Evolutionary conservation across 2,797 vertebrate species (phyloP).

Genomic region (Acestrorhynchus altus): DNA sequence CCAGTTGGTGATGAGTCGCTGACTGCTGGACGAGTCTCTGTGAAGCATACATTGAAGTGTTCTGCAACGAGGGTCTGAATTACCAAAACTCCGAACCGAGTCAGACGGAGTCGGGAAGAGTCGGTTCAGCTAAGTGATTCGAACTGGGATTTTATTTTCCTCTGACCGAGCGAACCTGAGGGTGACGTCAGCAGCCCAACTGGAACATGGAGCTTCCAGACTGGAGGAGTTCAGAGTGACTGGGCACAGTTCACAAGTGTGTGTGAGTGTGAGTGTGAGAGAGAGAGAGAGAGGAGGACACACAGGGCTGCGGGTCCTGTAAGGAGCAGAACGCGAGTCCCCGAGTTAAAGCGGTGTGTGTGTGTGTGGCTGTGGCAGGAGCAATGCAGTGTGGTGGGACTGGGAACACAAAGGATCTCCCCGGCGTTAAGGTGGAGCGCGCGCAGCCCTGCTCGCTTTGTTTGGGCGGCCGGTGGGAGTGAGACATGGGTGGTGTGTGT

Average conservation of each 20-base stretch:
- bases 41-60: no score
- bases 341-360: no score
- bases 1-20: no score
- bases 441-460: constrained; percentile 55
- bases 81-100: background rate
- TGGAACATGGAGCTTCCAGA: constrained; percentile 64
- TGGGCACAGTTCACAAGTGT: constrained; percentile 8
- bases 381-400: constrained; percentile 43
- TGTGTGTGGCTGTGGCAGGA: no score
- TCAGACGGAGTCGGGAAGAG: background rate
- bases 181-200: constrained; percentile 63
- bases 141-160: background rate
- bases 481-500: no score
- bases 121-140: background rate
- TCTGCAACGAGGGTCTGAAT: background rate
- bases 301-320: no score
- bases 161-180: background rate
- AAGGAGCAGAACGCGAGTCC: no score
- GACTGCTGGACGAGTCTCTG: no score
- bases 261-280: no score
- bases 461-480: constrained; percentile 60
- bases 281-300: no score
- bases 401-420: constrained; percentile 55
- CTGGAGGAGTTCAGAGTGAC: constrained; percentile 50
- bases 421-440: constrained; percentile 48